These are phyloP conservation scores for Pica pica DNA, from an alignment of 2,113 vertebrate species.

Conservation along the genomic window DNA sequence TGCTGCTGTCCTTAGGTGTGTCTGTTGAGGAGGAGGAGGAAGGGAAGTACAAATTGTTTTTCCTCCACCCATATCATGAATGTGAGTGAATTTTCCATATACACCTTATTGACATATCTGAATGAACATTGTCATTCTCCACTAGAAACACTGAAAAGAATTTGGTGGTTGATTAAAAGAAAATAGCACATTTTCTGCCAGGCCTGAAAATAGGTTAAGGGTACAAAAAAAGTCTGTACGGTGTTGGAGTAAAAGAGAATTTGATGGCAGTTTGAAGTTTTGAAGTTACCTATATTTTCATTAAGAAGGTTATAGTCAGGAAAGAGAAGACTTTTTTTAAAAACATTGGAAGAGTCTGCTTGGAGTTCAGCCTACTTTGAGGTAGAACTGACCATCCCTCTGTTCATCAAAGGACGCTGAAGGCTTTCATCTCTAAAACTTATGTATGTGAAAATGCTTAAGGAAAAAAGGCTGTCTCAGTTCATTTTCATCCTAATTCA, in stretches of 20 bases:
- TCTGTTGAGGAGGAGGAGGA: not conserved
- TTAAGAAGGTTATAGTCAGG: not conserved
- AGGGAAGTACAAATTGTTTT: fast-evolving
- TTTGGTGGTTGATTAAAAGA: not conserved
- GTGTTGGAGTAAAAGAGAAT: not conserved
- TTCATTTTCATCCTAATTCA: not conserved
- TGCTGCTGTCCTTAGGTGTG: not conserved
- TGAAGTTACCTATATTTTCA: not conserved
- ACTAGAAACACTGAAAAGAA: not conserved
- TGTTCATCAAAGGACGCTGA: not conserved
- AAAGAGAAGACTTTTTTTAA: not conserved
- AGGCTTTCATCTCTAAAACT: not conserved
- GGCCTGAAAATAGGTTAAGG: not conserved
- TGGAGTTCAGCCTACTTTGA: not conserved
- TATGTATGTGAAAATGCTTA: not conserved
- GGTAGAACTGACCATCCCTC: not conserved
- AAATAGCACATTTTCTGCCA: not conserved
- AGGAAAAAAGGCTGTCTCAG: not conserved
- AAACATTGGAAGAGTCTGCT: not conserved
- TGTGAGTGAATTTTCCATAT: not conserved
- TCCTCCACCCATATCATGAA: not conserved
- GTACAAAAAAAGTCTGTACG: not conserved
- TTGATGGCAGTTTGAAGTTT: no score
- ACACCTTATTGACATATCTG: not conserved
- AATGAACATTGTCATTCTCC: not conserved